Evolutionary conservation across 2,113 vertebrate genomes (phyloP).

Genomic region (Phylloscopus trochilus): DNA sequence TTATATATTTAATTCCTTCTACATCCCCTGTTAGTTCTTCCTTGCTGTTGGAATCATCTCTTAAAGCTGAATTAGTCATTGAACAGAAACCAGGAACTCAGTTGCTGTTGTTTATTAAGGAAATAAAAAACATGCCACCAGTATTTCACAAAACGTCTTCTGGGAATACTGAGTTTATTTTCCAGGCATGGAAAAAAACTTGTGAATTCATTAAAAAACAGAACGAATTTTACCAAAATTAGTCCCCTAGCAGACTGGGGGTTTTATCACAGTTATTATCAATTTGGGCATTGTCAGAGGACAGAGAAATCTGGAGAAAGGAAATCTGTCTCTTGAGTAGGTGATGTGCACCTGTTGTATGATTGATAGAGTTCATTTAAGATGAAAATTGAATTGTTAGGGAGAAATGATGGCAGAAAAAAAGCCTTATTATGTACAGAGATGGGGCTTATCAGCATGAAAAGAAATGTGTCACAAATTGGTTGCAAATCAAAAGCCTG

Average conservation of each 20-base stretch:
- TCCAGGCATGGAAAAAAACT: not conserved
- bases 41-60: not conserved
- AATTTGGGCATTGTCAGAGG: not conserved
- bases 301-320: not conserved
- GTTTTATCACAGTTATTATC: not conserved
- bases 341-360: not conserved
- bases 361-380: not conserved
- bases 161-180: not conserved
- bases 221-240: not conserved
- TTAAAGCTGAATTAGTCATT: not conserved
- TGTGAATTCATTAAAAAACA: not conserved
- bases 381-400: not conserved
- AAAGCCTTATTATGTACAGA: not conserved
- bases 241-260: not conserved
- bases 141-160: not conserved
- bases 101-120: not conserved
- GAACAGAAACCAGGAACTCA: not conserved
- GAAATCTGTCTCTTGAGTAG: not conserved
- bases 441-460: not conserved
- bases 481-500: not conserved
- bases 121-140: not conserved
- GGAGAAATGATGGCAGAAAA: not conserved
- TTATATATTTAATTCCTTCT: not conserved
- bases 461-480: not conserved
- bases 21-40: not conserved